phyloP scores from a whole-genome alignment of 2,113 vertebrate species.

The Bettongia penicillata region DNA sequence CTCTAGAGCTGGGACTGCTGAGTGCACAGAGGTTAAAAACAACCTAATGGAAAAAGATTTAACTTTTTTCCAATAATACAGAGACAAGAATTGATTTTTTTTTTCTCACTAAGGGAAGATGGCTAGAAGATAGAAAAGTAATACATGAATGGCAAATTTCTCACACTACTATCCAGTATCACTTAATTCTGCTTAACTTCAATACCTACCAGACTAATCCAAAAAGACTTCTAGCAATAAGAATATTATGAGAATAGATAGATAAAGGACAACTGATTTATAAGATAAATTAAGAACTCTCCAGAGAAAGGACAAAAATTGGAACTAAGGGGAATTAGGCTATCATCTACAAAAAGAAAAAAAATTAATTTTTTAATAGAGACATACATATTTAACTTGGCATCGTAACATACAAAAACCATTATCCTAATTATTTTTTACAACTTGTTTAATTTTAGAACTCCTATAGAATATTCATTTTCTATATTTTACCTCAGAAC shows the following conservation, averaged over 20 bases:
- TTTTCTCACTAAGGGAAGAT: not conserved
- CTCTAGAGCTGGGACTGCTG: not conserved
- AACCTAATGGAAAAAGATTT: slow-evolving; percentile 17
- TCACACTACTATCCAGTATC: not conserved
- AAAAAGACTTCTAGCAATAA: not conserved
- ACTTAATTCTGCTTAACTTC: not conserved
- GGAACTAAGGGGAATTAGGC: not conserved
- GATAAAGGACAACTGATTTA: not conserved
- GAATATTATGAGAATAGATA: not conserved
- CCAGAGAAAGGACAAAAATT: not conserved
- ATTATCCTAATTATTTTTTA: not conserved
- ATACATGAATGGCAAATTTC: not conserved
- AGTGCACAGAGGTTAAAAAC: not conserved
- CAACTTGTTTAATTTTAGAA: not conserved
- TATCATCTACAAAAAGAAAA: not conserved
- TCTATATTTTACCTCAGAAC: not conserved
- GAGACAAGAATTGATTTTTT: slow-evolving; percentile 13
- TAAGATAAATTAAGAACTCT: not conserved
- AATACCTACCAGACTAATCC: not conserved
- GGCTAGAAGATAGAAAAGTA: slow-evolving; percentile 12
- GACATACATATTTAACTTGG: not conserved
- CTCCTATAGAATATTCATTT: not conserved
- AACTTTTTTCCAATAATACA: not conserved
- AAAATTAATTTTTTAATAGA: not conserved
- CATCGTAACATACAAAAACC: not conserved